Evolutionary conservation across 2,888 invertebrate genomes (phyloP).

Genomic region (Limenitis camilla): DNA sequence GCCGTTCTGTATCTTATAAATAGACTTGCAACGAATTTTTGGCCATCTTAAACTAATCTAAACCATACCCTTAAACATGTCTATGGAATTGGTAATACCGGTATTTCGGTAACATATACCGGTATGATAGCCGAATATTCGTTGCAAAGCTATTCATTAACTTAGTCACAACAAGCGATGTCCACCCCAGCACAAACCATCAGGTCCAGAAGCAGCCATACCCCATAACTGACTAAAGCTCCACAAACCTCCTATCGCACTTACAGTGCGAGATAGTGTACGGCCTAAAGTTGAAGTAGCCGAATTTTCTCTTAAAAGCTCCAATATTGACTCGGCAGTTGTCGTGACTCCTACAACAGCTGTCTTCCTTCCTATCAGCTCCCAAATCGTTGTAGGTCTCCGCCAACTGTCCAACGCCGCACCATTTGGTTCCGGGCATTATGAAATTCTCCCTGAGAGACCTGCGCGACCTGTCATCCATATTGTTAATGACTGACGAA

Average conservation of each 20-base stretch:
- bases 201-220: conserved; percentile 18
- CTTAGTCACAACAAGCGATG: background rate
- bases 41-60: too few species aligned
- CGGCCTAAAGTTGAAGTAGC: conserved; percentile 80
- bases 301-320: conserved; percentile 75
- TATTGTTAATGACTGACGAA: conserved; percentile 15
- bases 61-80: too few species aligned
- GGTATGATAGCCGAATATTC: too few species aligned
- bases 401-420: conserved; percentile 78
- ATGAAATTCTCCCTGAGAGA: conserved; percentile 73
- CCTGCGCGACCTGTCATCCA: conserved; percentile 56
- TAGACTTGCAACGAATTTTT: too few species aligned
- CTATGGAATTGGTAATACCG: too few species aligned
- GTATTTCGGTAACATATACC: too few species aligned
- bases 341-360: conserved; percentile 85
- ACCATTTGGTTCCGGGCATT: conserved; percentile 83
- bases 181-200: conserved; percentile 4
- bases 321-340: conserved; percentile 78
- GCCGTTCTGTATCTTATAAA: too few species aligned
- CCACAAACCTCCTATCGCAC: conserved; percentile 83
- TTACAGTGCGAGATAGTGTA: conserved; percentile 84
- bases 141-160: too few species aligned
- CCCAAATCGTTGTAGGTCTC: conserved; percentile 77
- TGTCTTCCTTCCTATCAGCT: conserved; percentile 69
- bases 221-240: conserved; percentile 35